A percentile compares a stretch with the other conserved stretches of the same genome.
phyloP scores from a whole-genome alignment of 2,888 invertebrate species.

The Molorchus minor region DNA sequence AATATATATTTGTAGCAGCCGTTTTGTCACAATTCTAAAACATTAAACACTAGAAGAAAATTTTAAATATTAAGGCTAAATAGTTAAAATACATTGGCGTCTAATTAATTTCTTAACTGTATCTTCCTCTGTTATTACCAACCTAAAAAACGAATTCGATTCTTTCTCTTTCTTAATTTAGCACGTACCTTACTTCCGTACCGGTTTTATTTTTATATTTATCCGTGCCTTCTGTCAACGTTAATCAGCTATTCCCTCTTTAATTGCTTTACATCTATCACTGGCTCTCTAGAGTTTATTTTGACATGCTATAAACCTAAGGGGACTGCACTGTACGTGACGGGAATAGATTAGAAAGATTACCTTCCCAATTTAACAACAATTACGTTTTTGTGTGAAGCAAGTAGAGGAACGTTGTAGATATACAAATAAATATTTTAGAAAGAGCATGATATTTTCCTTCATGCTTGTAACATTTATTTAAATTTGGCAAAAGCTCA shows the following conservation, averaged over 20 bases:
- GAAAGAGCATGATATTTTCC: conserved; percentile 30
- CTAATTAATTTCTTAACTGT: no score
- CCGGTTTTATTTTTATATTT: neutral
- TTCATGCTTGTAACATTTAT: conserved; percentile 23
- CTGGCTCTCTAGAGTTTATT: conserved; percentile 5
- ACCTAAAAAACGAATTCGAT: neutral
- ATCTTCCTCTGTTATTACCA: no score
- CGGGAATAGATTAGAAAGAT: conserved; percentile 16
- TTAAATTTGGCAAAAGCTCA: conserved; percentile 27
- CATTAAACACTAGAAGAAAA: no score
- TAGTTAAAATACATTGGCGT: no score
- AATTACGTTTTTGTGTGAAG: conserved; percentile 11
- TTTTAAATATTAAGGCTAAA: no score
- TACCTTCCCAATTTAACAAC: conserved; percentile 25
- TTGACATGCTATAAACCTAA: neutral
- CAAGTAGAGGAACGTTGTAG: neutral
- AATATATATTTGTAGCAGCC: no score
- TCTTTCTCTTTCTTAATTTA: neutral
- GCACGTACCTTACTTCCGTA: neutral
- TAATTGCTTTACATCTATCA: conserved; percentile 9
- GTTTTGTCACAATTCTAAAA: no score
- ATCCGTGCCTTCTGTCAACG: neutral
- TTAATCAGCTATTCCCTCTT: conserved; percentile 2
- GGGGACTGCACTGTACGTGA: conserved; percentile 21
- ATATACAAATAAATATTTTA: conserved; percentile 22